These are phyloP conservation scores for Emydura subglobosa DNA, from an alignment of 2,113 vertebrate genomes.

Conservation along the genomic window DNA sequence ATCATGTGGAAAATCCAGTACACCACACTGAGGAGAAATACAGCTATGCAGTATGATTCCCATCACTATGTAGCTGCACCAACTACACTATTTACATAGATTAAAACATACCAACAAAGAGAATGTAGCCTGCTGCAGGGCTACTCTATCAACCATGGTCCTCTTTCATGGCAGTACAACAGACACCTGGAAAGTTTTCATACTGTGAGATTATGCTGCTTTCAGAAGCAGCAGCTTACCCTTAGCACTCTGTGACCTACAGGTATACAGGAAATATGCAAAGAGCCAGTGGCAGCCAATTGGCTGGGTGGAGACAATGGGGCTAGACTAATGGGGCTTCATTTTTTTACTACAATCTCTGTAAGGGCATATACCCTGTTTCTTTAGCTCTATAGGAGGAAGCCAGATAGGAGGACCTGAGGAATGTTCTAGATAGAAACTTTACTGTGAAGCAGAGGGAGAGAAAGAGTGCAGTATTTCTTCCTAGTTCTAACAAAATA, in stretches of 20 bases:
- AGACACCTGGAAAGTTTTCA: not conserved
- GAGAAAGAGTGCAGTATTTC: not conserved
- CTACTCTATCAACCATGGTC: too few relatives aligned
- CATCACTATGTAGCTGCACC: not conserved
- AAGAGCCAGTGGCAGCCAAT: not conserved
- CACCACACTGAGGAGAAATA: not conserved
- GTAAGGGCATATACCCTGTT: not conserved
- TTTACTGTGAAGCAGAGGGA: not conserved
- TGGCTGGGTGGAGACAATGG: too few relatives aligned
- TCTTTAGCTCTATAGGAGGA: not conserved
- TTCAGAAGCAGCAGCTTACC: not conserved
- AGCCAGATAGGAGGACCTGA: not conserved
- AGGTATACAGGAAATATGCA: not conserved
- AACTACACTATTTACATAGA: not conserved
- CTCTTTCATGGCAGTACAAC: too few relatives aligned
- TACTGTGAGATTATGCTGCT: not conserved
- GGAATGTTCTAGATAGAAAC: not conserved
- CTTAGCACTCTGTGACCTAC: not conserved
- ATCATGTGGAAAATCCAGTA: not conserved
- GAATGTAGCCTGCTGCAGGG: too few relatives aligned
- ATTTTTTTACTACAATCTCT: not conserved
- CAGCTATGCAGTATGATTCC: not conserved
- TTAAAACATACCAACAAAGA: too few relatives aligned
- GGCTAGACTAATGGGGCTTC: too few relatives aligned
- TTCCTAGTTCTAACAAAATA: not conserved